phyloP scores from a whole-genome alignment of 2,888 invertebrate genomes.

The Hirtodrosophila confusa region DNA sequence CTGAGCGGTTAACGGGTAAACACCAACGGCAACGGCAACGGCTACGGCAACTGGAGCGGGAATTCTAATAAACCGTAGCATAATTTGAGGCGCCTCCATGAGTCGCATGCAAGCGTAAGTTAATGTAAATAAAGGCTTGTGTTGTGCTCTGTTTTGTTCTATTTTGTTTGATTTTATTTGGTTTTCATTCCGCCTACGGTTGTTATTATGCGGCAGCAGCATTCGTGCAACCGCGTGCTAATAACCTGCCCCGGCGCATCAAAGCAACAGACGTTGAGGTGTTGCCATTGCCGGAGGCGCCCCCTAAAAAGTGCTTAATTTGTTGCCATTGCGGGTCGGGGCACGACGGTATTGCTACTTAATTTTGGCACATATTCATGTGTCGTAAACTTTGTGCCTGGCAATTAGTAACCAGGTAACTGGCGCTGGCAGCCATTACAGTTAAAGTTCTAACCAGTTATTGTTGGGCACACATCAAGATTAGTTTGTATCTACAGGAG shows the following conservation, averaged over 20 bases:
- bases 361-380: slow-evolving; percentile 59
- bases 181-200: not conserved
- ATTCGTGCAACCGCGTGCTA: slow-evolving; percentile 61
- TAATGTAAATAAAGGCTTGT: slow-evolving; percentile 46
- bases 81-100: slow-evolving; percentile 70
- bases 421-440: slow-evolving; percentile 34
- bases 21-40: slow-evolving; percentile 6
- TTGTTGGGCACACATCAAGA: slow-evolving; percentile 5
- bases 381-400: slow-evolving; percentile 48
- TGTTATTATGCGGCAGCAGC: slow-evolving; percentile 3
- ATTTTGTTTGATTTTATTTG: slow-evolving; percentile 16
- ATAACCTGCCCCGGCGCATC: slow-evolving; percentile 37
- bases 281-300: slow-evolving; percentile 49
- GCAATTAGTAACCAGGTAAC: slow-evolving; percentile 64
- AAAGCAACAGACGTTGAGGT: slow-evolving; percentile 34
- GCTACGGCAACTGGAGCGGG: too few relatives aligned
- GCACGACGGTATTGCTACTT: slow-evolving; percentile 15
- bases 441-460: slow-evolving; percentile 38
- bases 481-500: slow-evolving; percentile 8
- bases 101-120: slow-evolving; percentile 81
- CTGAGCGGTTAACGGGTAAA: slow-evolving; percentile 4
- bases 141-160: slow-evolving; percentile 7
- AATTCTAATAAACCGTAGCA: slow-evolving; percentile 44
- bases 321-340: slow-evolving; percentile 38
- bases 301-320: slow-evolving; percentile 71